Percentiles rank a stretch among this genome's conserved stretches.
phyloP scores from a whole-genome alignment of 2,797 vertebrate species.

The Labeo calbasu region DNA sequence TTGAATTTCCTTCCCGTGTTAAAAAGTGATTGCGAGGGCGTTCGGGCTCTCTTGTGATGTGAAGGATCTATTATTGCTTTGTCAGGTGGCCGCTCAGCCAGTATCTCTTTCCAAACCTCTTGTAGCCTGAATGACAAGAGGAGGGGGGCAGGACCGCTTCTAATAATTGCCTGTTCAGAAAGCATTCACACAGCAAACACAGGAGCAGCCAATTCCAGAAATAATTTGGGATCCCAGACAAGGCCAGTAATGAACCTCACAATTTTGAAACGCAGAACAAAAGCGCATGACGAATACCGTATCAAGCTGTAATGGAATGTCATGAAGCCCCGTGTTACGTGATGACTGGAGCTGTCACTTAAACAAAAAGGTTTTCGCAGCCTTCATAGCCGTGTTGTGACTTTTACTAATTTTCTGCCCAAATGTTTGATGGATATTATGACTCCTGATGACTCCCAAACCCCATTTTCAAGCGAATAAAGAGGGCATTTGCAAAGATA shows the following conservation, averaged over 20 bases:
- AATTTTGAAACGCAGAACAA: slow-evolving; percentile 26
- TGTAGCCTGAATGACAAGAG: slow-evolving; percentile 29
- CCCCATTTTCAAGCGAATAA: neutral
- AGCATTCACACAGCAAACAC: slow-evolving; percentile 2
- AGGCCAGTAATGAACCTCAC: slow-evolving; percentile 30
- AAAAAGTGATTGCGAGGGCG: neutral
- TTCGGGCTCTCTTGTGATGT: slow-evolving; percentile 24
- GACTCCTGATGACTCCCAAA: slow-evolving; percentile 28
- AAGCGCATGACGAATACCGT: neutral
- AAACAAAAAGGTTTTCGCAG: slow-evolving; percentile 21
- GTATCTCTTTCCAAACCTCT: slow-evolving; percentile 45
- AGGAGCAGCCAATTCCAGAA: slow-evolving; percentile 46
- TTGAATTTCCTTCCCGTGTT: neutral
- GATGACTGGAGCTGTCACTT: slow-evolving; percentile 21
- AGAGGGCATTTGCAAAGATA: neutral
- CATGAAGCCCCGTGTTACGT: slow-evolving; percentile 10
- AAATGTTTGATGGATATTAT: slow-evolving; percentile 21
- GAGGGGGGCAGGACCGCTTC: neutral
- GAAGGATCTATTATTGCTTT: slow-evolving; percentile 42
- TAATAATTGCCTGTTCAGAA: slow-evolving; percentile 42
- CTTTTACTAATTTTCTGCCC: neutral
- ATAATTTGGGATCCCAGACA: slow-evolving; percentile 30
- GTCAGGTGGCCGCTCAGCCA: slow-evolving; percentile 26
- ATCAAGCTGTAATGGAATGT: slow-evolving; percentile 32
- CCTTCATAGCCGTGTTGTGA: neutral